phyloP scores from a whole-genome alignment of 2,888 invertebrate genomes.

The Germaria angustata region DNA sequence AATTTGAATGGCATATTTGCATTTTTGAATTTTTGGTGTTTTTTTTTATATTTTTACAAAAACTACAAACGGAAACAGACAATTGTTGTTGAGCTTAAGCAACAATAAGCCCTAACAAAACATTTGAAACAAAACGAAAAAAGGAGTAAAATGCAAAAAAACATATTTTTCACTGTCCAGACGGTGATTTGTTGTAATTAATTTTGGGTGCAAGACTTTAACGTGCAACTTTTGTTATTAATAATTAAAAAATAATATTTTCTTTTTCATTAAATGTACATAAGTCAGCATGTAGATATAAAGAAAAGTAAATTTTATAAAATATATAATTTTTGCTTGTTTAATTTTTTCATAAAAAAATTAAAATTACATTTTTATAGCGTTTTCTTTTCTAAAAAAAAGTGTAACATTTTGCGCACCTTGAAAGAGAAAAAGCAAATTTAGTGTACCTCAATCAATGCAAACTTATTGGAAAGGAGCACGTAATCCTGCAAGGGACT shows the following conservation, averaged over 20 bases:
- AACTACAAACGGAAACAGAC: conserved; percentile 59
- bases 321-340: background rate
- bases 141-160: conserved; percentile 22
- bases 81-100: conserved; percentile 62
- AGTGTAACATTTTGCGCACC: too few relatives aligned
- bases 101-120: conserved; percentile 41
- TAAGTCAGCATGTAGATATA: too few relatives aligned
- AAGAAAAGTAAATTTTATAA: background rate
- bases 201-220: conserved; percentile 24
- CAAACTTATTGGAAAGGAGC: too few relatives aligned
- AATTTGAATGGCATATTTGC: conserved; percentile 59
- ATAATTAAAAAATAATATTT: background rate
- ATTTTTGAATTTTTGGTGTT: conserved; percentile 41
- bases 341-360: too few relatives aligned
- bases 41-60: conserved; percentile 4
- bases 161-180: conserved; percentile 62
- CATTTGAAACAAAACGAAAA: background rate
- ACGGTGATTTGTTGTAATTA: conserved; percentile 55
- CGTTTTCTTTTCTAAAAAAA: too few relatives aligned
- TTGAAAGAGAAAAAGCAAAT: too few relatives aligned
- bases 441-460: too few relatives aligned
- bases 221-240: background rate
- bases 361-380: too few relatives aligned
- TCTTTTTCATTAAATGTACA: too few relatives aligned
- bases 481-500: too few relatives aligned